Evolutionary conservation across 2,113 vertebrate genomes (phyloP), one percentile per base, ranked within the genome.

Genomic region (Acanthochromis polyacanthus): DNA sequence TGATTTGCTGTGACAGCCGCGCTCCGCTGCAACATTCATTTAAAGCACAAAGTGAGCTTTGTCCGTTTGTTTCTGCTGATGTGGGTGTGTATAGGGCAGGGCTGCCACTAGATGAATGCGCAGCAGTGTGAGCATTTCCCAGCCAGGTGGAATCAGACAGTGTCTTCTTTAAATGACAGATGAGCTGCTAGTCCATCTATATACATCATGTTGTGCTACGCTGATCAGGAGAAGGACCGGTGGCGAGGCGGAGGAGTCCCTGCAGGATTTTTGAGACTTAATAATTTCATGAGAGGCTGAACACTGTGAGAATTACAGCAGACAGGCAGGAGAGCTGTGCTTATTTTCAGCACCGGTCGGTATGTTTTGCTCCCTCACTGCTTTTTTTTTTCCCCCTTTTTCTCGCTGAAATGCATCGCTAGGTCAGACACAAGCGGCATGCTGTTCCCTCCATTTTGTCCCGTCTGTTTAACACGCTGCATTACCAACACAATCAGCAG

Each of bases 261-360:
- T 16, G 19, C 52, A 32, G 58, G 50, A 69, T 65, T 83, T 64
- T 60, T 14, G 12, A 55, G 84, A 85, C 69, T 83, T 83, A 78
- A 86, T 88, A 65, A 87, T 89, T 82, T 89, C 71, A 87, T 75
- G 75, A 88, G 82, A 84, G 78, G 46, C 71, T 87, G 90, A 83
- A 84, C 80, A 81, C 79, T 67, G 76, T 61, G 71, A 68, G 67
- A 85, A 72, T 63, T 67, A 63, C 40, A 71, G 17, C 82, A 84
- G 80, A 64, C 71, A 83, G 77, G 66, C 23, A 63, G 60, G 45
- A 19, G 38, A 73, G 52, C 10, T 7, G 57, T 62, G 70, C 55
- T 80, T 77, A 76, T 78, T 81, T 74, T 64, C 71, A 83, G 68
- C 65, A 71, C 17, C 68, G 65, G 43, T 75, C 52, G 76, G 32